phyloP scores from a whole-genome alignment of 2,888 invertebrate species.

The Timema podura region DNA sequence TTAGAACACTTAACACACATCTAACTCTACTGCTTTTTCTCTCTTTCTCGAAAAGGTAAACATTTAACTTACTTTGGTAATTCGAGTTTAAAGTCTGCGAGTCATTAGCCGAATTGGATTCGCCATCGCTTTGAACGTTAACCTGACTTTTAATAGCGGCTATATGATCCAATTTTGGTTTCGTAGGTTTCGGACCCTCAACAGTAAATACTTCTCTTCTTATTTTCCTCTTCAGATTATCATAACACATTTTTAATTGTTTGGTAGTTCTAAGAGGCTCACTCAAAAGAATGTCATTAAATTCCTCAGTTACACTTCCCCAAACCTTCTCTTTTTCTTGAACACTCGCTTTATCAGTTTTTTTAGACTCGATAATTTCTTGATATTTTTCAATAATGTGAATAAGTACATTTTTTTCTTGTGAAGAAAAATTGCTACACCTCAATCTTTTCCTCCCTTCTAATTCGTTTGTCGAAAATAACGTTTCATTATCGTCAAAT shows the following conservation, averaged over 20 bases:
- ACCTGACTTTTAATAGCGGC: background rate
- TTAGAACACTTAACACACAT: background rate
- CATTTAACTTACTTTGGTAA: constrained; percentile 16
- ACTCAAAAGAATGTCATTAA: constrained; percentile 25
- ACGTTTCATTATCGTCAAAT: constrained; percentile 11
- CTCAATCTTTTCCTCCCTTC: constrained; percentile 23
- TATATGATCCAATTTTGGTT: constrained; percentile 1
- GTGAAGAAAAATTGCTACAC: constrained; percentile 26
- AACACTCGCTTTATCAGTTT: constrained; percentile 25
- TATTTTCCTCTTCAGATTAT: constrained; percentile 26
- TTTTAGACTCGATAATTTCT: constrained; percentile 24
- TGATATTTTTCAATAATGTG: constrained; percentile 28
- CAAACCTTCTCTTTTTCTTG: constrained; percentile 24
- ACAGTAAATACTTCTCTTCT: constrained; percentile 11
- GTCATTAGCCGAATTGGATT: constrained; percentile 23
- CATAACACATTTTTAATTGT: constrained; percentile 28
- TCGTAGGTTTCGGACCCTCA: constrained; percentile 15
- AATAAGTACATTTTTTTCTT: constrained; percentile 28
- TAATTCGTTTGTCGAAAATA: constrained; percentile 13
- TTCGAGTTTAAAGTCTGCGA: background rate
- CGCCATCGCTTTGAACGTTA: constrained; percentile 19
- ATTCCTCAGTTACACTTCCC: constrained; percentile 26
- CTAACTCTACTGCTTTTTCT: background rate
- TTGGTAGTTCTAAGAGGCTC: constrained; percentile 24
- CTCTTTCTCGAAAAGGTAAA: too few relatives aligned